Evolutionary conservation across 2,888 invertebrate species (phyloP).

Genomic region (Platypus cylindrus): DNA sequence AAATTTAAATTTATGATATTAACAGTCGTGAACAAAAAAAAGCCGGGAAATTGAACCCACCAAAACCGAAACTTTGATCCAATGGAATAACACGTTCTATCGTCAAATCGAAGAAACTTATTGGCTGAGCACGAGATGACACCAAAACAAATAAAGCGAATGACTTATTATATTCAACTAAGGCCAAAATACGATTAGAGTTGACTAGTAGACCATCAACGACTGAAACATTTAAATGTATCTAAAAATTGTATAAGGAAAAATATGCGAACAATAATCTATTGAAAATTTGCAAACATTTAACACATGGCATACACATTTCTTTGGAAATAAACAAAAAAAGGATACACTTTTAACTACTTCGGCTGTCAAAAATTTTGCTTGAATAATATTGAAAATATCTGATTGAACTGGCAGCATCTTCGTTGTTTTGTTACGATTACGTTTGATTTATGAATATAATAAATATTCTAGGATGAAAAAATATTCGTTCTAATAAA

Average conservation of each 20-base stretch:
- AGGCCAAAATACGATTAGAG: constrained; percentile 42
- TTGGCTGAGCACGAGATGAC: constrained; percentile 50
- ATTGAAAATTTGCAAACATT: background rate
- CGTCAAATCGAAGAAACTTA: constrained; percentile 61
- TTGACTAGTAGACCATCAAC: constrained; percentile 38
- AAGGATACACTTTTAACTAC: constrained; percentile 46
- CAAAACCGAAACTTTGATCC: constrained; percentile 67
- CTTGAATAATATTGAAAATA: constrained; percentile 40
- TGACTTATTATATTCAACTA: constrained; percentile 44
- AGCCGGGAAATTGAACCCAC: constrained; percentile 30
- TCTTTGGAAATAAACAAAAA: constrained; percentile 4
- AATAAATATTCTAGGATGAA: no score
- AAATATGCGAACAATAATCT: background rate
- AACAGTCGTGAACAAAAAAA: background rate
- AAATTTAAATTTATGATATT: background rate
- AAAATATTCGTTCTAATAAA: no score
- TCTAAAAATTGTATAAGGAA: constrained; percentile 18
- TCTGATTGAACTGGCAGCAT: constrained; percentile 30
- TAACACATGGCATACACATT: background rate
- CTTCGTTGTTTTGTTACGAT: no score
- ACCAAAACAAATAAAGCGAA: constrained; percentile 45
- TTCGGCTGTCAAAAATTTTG: constrained; percentile 44
- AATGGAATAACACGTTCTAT: constrained; percentile 72
- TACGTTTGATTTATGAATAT: no score
- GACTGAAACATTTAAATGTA: constrained; percentile 33